Percentiles rank a stretch among this genome's conserved stretches.
Conservation (phyloP, 2,888 invertebrate genomes). For the Drosophila merina region DNA sequence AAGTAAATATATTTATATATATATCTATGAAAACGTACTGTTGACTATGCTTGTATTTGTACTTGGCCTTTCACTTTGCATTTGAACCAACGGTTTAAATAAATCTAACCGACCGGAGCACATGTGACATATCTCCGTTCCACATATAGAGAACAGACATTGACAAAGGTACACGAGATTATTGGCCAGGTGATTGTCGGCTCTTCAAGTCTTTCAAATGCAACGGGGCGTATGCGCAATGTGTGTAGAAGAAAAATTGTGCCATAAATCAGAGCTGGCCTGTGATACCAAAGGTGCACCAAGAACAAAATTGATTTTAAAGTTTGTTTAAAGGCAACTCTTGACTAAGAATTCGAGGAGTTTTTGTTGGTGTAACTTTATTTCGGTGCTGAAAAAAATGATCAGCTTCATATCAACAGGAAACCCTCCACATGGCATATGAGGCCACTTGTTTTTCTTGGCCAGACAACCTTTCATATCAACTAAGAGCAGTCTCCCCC, state of each 20-base stretch:
- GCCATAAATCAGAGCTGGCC: constrained; percentile 41
- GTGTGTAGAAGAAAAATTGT: constrained; percentile 26
- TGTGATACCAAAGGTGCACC: constrained; percentile 28
- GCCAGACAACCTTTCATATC: constrained; percentile 47
- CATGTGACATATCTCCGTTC: constrained; percentile 75
- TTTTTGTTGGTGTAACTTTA: constrained; percentile 2
- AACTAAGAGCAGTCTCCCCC: constrained; percentile 29
- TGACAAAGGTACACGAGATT: constrained; percentile 66
- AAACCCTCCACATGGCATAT: constrained; percentile 28
- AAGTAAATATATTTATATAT: constrained; percentile 1
- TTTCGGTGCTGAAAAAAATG: constrained; percentile 11
- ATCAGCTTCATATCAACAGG: constrained; percentile 34
- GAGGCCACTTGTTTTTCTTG: constrained; percentile 36
- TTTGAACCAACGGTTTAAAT: constrained; percentile 57
- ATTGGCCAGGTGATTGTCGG: constrained; percentile 42
- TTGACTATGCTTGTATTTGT: constrained; percentile 27
- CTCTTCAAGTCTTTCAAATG: constrained; percentile 25
- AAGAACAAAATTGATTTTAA: not conserved
- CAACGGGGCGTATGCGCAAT: constrained; percentile 37
- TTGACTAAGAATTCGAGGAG: not conserved
- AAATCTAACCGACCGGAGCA: constrained; percentile 48
- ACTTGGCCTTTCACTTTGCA: constrained; percentile 75
- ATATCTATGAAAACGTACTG: constrained; percentile 26
- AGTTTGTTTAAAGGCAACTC: not conserved
- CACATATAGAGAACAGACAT: constrained; percentile 55